These are phyloP conservation scores for Antechinus stuartii DNA, from an alignment of 2,113 vertebrate genomes.

Conservation along the genomic window DNA sequence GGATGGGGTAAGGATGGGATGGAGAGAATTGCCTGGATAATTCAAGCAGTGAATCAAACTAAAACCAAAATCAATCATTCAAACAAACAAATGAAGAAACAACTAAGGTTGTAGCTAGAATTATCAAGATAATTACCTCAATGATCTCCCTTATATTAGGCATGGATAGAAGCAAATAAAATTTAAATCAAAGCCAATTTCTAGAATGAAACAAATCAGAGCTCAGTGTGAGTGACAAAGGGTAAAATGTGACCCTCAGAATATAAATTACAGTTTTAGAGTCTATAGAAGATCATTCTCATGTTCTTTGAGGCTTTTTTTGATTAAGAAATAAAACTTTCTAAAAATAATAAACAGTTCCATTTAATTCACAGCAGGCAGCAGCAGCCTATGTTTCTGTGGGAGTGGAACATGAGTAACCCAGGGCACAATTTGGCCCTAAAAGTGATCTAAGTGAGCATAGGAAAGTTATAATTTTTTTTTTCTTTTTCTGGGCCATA, in stretches of 20 bases:
- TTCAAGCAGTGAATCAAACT: no score
- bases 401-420: constrained; percentile 13
- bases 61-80: no score
- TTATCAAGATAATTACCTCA: no score
- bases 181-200: not conserved
- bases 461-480: not conserved
- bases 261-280: constrained; percentile 26
- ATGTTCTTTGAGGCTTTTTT: constrained; percentile 12
- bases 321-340: constrained; percentile 55
- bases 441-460: constrained; percentile 32
- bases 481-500: not conserved
- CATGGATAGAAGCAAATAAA: no score
- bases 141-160: no score
- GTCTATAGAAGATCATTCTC: not conserved
- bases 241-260: constrained; percentile 11
- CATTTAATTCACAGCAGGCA: constrained; percentile 39
- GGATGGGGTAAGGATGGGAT: no score
- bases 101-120: no score
- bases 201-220: constrained; percentile 2
- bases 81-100: no score
- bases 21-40: no score
- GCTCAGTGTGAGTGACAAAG: not conserved
- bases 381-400: not conserved
- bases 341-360: constrained; percentile 23
- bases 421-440: constrained; percentile 45